phyloP scores from a whole-genome alignment of 1,140 invertebrate genomes.

The Dryas iulia region DNA sequence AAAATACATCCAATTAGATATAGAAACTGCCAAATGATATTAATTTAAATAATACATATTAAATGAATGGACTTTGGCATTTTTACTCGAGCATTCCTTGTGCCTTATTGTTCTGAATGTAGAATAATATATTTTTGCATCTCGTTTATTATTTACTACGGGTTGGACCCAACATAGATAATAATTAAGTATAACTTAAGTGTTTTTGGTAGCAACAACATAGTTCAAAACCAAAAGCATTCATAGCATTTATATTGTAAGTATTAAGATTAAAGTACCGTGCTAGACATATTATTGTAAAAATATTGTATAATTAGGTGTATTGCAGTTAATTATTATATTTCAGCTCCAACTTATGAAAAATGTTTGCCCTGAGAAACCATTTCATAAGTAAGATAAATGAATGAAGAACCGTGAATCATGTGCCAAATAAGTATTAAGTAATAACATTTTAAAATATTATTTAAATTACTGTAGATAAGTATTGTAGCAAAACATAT shows the following conservation, averaged over 20 bases:
- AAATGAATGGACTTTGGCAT: conserved; percentile 27
- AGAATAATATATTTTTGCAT: conserved; percentile 9
- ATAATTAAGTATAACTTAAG: conserved; percentile 3
- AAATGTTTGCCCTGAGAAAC: neutral
- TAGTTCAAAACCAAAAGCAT: conserved; percentile 12
- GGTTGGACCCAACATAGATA: conserved; percentile 18
- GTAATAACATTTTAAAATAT: conserved; percentile 4
- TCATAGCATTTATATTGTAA: conserved; percentile 11
- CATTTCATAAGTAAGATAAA: neutral
- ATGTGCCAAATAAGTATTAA: conserved; percentile 32
- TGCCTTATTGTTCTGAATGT: conserved; percentile 53
- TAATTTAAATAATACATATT: conserved; percentile 14
- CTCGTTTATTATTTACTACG: neutral
- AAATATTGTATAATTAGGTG: neutral
- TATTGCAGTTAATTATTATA: neutral
- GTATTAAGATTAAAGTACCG: too few species aligned
- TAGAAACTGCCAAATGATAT: conserved; percentile 11
- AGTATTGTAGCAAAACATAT: neutral
- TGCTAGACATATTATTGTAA: neutral
- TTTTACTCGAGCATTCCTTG: conserved; percentile 62
- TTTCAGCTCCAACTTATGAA: neutral
- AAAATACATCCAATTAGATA: neutral
- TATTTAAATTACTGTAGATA: neutral
- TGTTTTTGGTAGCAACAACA: conserved; percentile 9
- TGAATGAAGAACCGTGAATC: conserved; percentile 16